Evolutionary conservation across 2,113 vertebrate genomes (phyloP).

Genomic region (Rhinolophus sinicus): DNA sequence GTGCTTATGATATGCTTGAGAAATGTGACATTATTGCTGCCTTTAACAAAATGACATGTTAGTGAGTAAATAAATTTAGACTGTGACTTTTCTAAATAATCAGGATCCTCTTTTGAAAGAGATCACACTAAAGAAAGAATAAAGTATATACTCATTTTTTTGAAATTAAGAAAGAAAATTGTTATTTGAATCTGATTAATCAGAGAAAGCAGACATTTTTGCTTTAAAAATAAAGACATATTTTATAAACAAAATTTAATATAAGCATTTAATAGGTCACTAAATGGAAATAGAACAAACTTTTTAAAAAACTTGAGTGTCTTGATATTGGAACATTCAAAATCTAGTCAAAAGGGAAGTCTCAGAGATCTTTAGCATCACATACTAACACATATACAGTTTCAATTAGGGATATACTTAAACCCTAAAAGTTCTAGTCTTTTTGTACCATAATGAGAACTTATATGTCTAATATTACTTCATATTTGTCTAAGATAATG

Average conservation of each 20-base stretch:
- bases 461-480: background rate
- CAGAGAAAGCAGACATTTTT: background rate
- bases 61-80: constrained; percentile 7
- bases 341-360: background rate
- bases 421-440: background rate
- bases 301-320: background rate
- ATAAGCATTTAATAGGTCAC: background rate
- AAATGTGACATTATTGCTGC: background rate
- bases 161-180: constrained; percentile 19
- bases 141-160: background rate
- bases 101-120: background rate
- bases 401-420: background rate
- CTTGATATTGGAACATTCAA: background rate
- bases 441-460: background rate
- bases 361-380: background rate
- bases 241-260: background rate
- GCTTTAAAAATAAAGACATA: background rate
- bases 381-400: background rate
- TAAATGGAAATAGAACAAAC: background rate
- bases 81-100: background rate
- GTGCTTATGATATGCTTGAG: background rate
- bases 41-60: background rate
- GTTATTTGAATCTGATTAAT: background rate
- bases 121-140: background rate
- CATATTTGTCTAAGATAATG: background rate